Percentiles rank a stretch among this genome's conserved stretches.
Conservation (phyloP, 2,797 vertebrate genomes). For the Passerculus sandwichensis region DNA sequence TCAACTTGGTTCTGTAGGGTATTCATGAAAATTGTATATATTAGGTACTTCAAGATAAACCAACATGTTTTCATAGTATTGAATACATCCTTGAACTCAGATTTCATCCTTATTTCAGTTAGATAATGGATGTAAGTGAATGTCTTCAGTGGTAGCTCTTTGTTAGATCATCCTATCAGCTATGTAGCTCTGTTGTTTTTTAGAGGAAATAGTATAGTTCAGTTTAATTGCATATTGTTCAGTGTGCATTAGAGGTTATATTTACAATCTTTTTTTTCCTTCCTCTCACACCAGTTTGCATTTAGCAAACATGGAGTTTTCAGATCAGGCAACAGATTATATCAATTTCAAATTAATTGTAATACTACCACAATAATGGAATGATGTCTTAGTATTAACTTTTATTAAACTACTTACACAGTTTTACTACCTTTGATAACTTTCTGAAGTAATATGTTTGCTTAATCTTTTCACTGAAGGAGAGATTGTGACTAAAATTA, state of each 20-base stretch:
- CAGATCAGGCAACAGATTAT: not conserved
- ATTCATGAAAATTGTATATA: not conserved
- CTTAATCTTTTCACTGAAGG: not conserved
- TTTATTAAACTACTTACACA: slow-evolving; percentile 61
- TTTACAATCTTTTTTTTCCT: not conserved
- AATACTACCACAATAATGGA: slow-evolving; percentile 54
- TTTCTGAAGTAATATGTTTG: slow-evolving; percentile 13
- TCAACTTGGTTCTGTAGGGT: slow-evolving; percentile 48
- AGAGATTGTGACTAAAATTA: slow-evolving; percentile 5
- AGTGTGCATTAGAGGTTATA: not conserved
- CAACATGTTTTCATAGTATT: not conserved
- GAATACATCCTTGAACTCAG: not conserved
- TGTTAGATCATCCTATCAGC: not conserved
- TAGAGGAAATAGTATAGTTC: not conserved
- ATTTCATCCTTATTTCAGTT: not conserved
- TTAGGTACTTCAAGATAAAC: not conserved
- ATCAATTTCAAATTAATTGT: slow-evolving; percentile 20
- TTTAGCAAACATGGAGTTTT: not conserved
- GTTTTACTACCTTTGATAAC: slow-evolving; percentile 59
- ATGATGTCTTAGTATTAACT: slow-evolving; percentile 34
- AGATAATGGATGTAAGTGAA: not conserved
- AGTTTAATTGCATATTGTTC: not conserved
- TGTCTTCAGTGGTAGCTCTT: not conserved
- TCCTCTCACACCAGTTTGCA: not conserved
- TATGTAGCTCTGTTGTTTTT: not conserved